Evolutionary conservation across 53 echinoderm and acorn worm species (phyloP).

Genomic region (Mesocentrotus franciscanus): DNA sequence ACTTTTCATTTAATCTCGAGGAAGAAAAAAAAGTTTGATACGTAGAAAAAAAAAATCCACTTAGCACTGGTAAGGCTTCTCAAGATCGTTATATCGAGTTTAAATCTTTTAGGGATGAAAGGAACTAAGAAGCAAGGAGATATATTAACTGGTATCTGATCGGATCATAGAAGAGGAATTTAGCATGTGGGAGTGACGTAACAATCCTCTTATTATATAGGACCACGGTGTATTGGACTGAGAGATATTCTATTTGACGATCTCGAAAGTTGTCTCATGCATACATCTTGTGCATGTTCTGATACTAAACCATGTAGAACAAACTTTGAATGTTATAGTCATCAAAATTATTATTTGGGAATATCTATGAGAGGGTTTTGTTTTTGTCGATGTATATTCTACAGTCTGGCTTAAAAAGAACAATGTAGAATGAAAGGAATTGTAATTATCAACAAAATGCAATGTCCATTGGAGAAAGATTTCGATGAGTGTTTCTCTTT

Average conservation of each 20-base stretch:
- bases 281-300: background rate
- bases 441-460: too few relatives aligned
- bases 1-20: constrained; percentile 34
- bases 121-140: background rate
- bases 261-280: background rate
- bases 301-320: too few relatives aligned
- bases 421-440: too few relatives aligned
- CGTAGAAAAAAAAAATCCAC: background rate
- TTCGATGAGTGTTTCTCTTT: too few relatives aligned
- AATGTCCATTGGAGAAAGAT: too few relatives aligned
- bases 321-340: too few relatives aligned
- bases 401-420: too few relatives aligned
- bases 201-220: background rate
- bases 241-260: background rate
- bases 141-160: constrained; percentile 19
- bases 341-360: too few relatives aligned
- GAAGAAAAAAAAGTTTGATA: background rate
- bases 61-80: constrained; percentile 37
- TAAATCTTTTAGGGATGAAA: constrained; percentile 13
- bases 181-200: constrained; percentile 10
- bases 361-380: too few relatives aligned
- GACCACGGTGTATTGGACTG: background rate
- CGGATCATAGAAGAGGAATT: background rate
- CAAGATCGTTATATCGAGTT: constrained; percentile 17
- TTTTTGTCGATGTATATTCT: too few relatives aligned